Evolutionary conservation across 2,888 invertebrate genomes (phyloP).

Genomic region (Octodonta nipae): DNA sequence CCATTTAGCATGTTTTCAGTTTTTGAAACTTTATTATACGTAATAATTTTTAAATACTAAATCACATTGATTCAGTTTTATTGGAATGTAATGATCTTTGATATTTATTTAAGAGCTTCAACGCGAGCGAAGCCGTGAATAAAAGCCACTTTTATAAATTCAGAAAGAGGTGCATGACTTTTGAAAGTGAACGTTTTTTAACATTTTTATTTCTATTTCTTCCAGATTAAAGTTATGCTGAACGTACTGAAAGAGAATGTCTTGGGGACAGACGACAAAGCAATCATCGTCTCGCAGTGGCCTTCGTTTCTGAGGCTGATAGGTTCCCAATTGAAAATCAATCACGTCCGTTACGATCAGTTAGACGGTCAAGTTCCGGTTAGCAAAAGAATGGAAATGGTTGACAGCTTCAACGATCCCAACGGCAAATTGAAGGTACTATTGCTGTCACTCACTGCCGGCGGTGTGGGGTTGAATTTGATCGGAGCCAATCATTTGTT

Average conservation of each 20-base stretch:
- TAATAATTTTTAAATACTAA: too few species aligned
- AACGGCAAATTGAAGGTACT: conserved; percentile 48
- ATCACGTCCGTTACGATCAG: conserved; percentile 43
- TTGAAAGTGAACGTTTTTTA: too few species aligned
- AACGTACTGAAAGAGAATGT: conserved; percentile 37
- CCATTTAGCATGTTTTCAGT: too few species aligned
- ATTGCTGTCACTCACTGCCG: conserved; percentile 79
- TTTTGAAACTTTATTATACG: too few species aligned
- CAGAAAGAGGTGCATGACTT: too few species aligned
- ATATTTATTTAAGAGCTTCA: too few species aligned
- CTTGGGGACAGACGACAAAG: conserved; percentile 47
- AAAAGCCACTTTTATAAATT: too few species aligned
- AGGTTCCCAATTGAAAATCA: conserved; percentile 44
- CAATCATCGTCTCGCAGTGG: conserved; percentile 89
- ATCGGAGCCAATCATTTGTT: conserved; percentile 85
- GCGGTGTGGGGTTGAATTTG: conserved; percentile 88
- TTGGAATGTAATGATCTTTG: too few species aligned
- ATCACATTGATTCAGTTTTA: too few species aligned
- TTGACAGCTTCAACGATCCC: conserved; percentile 56
- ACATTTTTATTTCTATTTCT: conserved; percentile 9
- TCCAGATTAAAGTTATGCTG: conserved; percentile 18
- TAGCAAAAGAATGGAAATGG: conserved; percentile 53
- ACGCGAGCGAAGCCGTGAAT: too few species aligned
- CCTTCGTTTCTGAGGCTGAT: conserved; percentile 66
- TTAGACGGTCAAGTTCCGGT: conserved; percentile 68